Percentiles rank a stretch among this genome's conserved stretches.
phyloP scores from a whole-genome alignment of 2,113 vertebrate species.

The Phaethornis superciliosus region DNA sequence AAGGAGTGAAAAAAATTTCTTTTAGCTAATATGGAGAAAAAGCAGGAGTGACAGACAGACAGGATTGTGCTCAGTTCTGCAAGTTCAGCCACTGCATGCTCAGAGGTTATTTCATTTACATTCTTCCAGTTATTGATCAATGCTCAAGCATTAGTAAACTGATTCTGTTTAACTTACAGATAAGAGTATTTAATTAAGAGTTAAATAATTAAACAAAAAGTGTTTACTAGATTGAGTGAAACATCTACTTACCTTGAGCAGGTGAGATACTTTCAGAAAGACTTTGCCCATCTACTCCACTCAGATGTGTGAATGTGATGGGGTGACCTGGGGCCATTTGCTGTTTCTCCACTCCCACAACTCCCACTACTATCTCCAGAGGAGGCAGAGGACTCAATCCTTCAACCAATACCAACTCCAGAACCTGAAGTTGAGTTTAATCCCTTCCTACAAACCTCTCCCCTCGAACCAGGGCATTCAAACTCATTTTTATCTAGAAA shows the following conservation, averaged over 20 bases:
- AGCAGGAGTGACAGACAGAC: accelerated
- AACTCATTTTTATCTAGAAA: not conserved
- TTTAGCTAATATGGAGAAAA: not conserved
- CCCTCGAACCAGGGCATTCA: not conserved
- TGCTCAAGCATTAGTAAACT: not conserved
- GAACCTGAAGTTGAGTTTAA: not conserved
- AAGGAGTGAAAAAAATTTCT: not conserved
- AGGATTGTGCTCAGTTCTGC: not conserved
- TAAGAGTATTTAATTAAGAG: not conserved
- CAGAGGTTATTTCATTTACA: not conserved
- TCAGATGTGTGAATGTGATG: not conserved
- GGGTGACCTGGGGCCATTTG: not conserved
- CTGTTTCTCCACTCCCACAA: not conserved
- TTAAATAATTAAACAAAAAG: not conserved
- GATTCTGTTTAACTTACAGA: not conserved
- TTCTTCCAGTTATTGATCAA: not conserved
- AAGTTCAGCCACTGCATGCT: not conserved
- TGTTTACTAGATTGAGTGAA: not conserved
- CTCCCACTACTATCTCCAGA: not conserved
- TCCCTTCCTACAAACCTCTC: not conserved
- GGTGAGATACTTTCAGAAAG: not conserved
- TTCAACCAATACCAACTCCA: not conserved
- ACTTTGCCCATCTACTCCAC: not conserved
- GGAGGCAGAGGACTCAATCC: not conserved
- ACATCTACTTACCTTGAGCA: slow-evolving; percentile 37